phyloP scores from a whole-genome alignment of 2,797 vertebrate species.

The Zalophus californianus region DNA sequence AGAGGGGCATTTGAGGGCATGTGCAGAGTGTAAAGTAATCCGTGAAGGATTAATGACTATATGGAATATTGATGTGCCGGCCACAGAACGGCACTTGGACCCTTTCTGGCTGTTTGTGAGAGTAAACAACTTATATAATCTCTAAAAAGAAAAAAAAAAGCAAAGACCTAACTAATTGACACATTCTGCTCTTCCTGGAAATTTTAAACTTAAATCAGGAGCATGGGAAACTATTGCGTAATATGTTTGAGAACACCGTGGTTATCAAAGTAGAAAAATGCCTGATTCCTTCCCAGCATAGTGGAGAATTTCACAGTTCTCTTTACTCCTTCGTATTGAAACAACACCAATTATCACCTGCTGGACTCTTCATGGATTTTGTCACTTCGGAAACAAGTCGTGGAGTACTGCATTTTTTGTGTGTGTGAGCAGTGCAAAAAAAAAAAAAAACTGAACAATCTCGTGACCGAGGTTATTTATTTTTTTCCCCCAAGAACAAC shows the following conservation, averaged over 20 bases:
- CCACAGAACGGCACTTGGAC: neutral
- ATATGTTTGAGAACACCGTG: neutral
- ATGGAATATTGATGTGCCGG: neutral
- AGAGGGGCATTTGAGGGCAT: neutral
- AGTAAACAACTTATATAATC: slow-evolving; percentile 72
- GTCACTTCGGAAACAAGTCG: neutral
- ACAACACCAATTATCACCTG: slow-evolving; percentile 68
- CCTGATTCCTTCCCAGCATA: neutral
- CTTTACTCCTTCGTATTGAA: slow-evolving; percentile 27
- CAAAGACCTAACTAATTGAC: neutral
- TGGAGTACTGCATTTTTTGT: neutral
- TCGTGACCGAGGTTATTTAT: neutral
- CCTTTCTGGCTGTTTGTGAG: neutral
- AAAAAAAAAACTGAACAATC: slow-evolving; percentile 36
- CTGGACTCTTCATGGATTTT: neutral
- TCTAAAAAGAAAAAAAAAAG: neutral
- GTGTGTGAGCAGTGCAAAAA: neutral
- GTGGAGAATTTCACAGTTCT: slow-evolving; percentile 24
- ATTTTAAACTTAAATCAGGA: slow-evolving; percentile 47
- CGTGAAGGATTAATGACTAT: neutral
- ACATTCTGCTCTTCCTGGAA: slow-evolving; percentile 53
- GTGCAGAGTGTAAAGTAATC: neutral
- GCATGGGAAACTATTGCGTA: neutral
- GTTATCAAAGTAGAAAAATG: slow-evolving; percentile 34
- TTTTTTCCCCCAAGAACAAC: neutral